A percentile compares a stretch with the other conserved stretches of the same genome.
Conservation (phyloP, 2,888 invertebrate genomes). For the Gryllus longicercus region DNA sequence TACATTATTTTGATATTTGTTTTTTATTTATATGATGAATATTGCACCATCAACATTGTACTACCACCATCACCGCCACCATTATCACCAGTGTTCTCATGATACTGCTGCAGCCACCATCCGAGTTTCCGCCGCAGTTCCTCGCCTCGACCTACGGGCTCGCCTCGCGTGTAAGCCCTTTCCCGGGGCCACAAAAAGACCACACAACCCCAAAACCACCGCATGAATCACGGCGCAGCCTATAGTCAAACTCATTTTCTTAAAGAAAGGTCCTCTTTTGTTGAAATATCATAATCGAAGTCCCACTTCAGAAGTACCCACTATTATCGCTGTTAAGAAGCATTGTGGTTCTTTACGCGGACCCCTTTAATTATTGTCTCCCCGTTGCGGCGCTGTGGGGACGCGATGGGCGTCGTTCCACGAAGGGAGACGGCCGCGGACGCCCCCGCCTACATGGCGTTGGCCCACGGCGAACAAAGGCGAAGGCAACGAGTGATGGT, state of each 20-base stretch:
- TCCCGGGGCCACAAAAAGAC: background rate
- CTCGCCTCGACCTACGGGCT: background rate
- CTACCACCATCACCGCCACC: no score
- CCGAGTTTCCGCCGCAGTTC: background rate
- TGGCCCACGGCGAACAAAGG: no score
- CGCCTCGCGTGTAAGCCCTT: background rate
- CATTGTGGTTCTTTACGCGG: conserved; percentile 3
- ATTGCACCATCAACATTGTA: no score
- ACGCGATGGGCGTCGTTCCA: background rate
- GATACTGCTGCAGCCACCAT: no score
- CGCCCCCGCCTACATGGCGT: background rate
- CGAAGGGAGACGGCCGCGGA: background rate
- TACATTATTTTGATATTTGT: no score
- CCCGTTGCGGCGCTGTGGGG: background rate
- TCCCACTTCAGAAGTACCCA: background rate
- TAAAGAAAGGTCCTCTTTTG: conserved; percentile 17
- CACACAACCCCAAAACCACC: background rate
- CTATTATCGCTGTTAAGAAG: background rate
- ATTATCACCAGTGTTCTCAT: no score
- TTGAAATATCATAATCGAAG: background rate
- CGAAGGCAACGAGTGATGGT: no score
- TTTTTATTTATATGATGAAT: no score
- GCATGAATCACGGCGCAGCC: conserved; percentile 5
- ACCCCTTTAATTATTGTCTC: background rate
- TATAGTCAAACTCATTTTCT: conserved; percentile 3